Evolutionary conservation across 2,113 vertebrate genomes (phyloP), one percentile per base, ranked within the genome.

Genomic region (Illadopsis cleaveri): DNA sequence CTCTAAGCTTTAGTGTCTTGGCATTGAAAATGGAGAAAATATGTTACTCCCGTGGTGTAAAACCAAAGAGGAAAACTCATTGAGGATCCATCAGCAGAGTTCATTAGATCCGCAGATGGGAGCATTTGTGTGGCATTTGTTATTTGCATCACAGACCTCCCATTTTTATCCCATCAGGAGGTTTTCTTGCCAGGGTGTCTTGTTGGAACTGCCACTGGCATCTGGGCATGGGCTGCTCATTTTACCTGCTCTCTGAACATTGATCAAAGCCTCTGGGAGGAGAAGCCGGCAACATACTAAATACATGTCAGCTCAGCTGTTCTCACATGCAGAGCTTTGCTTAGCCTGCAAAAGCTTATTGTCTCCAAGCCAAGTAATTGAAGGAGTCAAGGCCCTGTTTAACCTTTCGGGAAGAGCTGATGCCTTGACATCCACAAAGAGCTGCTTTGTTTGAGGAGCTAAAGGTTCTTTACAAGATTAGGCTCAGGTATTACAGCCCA

Each of bases 321-420:
- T 93, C 61, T 96, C 91, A 95, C 94, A 85, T 51, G 94, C 95
- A 96, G 72, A 66, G 81, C 91, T 96, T 89, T 92, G 93, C 95
- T 94, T 75, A 92, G 86, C 89, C 89, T 92, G 71, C 20, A 47
- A 81, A 94, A 95, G 89, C 81, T 95, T 71, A 47, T 94, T 97
- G 94, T 95, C 89, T 96, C 48, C 84, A 91, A 61, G 95, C 91
- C 95, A 97, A 93, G 79, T 91, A 90, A 90, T 44, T 96, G 93
- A 82, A 87, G 78, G 82, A 91, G 70, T 81, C 4, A 1, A 90
- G 88, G 93, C 96, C 93, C 93, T 92, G 2, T 83, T 95, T 96
- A 97, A 97, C 96, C 94, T 94, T 91, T 96, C 0, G 4, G 87
- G 92, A 96, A 96, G 79, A 88, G 68, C 75, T 90, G 94, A 72